Percentiles rank a stretch among this genome's conserved stretches.
Evolutionary conservation across 2,113 vertebrate genomes (phyloP).

Genomic region (Mustela nigripes): DNA sequence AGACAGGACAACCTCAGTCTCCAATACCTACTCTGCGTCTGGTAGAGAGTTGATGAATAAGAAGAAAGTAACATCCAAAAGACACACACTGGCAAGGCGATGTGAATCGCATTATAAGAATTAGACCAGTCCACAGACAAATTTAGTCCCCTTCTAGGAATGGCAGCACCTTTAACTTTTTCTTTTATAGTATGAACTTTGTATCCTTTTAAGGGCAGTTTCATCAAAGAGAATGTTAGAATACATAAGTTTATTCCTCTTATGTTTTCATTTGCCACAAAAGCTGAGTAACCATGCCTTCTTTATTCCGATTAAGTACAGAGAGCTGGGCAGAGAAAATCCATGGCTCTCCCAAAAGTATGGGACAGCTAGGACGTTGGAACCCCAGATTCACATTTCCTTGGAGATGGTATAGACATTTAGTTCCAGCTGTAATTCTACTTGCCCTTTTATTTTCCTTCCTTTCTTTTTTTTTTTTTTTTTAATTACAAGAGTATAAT

Average conservation of each 20-base stretch:
- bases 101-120: not conserved
- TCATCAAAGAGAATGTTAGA: not conserved
- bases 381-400: not conserved
- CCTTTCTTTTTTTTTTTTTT: not conserved
- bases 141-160: not conserved
- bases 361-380: rapidly evolving
- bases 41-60: not conserved
- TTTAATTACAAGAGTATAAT: not conserved
- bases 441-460: not conserved
- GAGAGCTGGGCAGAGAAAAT: not conserved
- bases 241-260: not conserved
- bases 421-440: not conserved
- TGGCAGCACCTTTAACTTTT: not conserved
- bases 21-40: not conserved
- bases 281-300: not conserved
- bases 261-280: not conserved
- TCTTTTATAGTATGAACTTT: not conserved
- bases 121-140: not conserved
- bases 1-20: not conserved
- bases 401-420: not conserved
- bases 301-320: not conserved
- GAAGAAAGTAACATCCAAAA: not conserved
- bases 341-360: not conserved
- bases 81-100: not conserved
- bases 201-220: not conserved